These are phyloP conservation scores for Spheniscus mendiculus DNA, from an alignment of 2,113 vertebrate species.

Conservation along the genomic window DNA sequence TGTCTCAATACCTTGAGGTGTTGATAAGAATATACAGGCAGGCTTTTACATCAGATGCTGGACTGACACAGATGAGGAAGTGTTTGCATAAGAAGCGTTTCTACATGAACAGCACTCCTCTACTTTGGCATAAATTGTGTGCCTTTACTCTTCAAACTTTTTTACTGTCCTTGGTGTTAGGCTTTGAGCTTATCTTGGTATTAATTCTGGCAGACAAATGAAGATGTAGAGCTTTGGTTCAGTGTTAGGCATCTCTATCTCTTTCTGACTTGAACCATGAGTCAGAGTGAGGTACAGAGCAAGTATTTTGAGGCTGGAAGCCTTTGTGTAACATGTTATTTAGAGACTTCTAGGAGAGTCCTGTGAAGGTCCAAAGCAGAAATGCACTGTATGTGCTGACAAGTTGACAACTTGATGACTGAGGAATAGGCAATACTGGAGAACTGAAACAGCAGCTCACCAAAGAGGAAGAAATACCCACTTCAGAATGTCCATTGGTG, in stretches of 20 bases:
- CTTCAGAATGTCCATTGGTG: neutral
- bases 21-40: neutral
- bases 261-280: neutral
- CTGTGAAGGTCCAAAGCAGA: neutral
- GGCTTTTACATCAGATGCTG: neutral
- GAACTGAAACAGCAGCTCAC: neutral
- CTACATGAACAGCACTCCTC: neutral
- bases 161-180: neutral
- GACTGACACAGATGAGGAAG: neutral
- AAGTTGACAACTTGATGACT: neutral
- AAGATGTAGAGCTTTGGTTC: neutral
- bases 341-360: neutral
- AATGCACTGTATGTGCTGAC: neutral
- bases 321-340: neutral
- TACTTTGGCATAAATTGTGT: neutral
- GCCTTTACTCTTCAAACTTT: neutral
- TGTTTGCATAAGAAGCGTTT: neutral
- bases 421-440: neutral
- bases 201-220: neutral
- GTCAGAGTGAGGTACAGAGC: neutral
- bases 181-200: neutral
- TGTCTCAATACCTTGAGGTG: neutral
- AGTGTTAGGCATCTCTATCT: neutral
- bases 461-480: neutral
- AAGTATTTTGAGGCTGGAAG: neutral